Evolutionary conservation across 2,888 invertebrate genomes (phyloP).

Genomic region (Drosophila testacea): DNA sequence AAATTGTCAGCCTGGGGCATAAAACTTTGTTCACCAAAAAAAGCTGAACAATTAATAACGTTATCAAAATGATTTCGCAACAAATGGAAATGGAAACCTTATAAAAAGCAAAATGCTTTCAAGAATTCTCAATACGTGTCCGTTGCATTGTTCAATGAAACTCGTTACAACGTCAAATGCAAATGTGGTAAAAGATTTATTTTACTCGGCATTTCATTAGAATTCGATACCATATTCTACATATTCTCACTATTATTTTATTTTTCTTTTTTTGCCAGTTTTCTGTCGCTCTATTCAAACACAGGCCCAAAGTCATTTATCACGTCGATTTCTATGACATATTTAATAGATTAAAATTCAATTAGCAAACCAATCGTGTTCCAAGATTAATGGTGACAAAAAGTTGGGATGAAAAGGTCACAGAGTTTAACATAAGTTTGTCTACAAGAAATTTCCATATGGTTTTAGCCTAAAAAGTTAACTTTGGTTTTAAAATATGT

Average conservation of each 20-base stretch:
- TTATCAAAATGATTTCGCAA: conserved; percentile 33
- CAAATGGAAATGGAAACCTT: conserved; percentile 34
- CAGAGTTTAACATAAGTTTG: background rate
- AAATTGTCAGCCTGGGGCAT: conserved; percentile 27
- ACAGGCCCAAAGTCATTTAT: conserved; percentile 54
- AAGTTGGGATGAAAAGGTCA: background rate
- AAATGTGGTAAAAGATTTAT: conserved; percentile 58
- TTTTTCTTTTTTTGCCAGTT: conserved; percentile 17
- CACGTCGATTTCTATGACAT: conserved; percentile 44
- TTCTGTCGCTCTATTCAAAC: conserved; percentile 26
- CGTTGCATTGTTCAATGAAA: conserved; percentile 54
- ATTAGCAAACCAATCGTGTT: conserved; percentile 10
- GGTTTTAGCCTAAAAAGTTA: background rate
- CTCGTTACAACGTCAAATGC: conserved; percentile 59
- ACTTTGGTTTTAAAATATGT: background rate
- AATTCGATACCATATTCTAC: conserved; percentile 32
- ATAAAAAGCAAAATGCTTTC: conserved; percentile 3
- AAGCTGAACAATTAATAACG: conserved; percentile 46
- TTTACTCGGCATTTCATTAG: conserved; percentile 41
- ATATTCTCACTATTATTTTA: background rate
- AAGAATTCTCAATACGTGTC: conserved; percentile 30
- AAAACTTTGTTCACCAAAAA: conserved; percentile 24
- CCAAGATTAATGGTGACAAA: conserved; percentile 41
- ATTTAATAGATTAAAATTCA: conserved; percentile 47
- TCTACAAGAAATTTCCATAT: background rate